Conservation (phyloP, 1,140 invertebrate species). For the Cotesia typhae region DNA sequence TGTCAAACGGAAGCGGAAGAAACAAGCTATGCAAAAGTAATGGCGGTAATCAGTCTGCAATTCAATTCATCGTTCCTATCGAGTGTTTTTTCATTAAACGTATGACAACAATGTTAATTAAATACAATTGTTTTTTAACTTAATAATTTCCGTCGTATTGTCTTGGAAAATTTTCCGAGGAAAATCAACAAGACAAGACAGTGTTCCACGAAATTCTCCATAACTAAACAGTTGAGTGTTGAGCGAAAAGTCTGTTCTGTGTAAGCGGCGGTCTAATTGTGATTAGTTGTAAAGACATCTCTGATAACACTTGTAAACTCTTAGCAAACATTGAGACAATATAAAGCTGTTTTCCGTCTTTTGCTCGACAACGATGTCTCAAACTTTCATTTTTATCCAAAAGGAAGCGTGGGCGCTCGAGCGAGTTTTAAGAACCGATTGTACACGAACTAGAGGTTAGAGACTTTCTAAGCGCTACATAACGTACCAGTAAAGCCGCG, state of each 20-base stretch:
- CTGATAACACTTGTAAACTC: too few species aligned
- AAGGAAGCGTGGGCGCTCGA: constrained; percentile 40
- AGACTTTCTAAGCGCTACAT: constrained; percentile 39
- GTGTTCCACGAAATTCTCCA: too few species aligned
- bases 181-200: too few species aligned
- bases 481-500: constrained; percentile 33
- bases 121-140: too few species aligned
- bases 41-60: background rate
- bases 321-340: background rate
- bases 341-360: constrained; percentile 12
- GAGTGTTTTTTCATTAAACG: too few species aligned
- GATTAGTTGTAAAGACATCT: too few species aligned
- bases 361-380: constrained; percentile 5
- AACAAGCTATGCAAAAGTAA: background rate
- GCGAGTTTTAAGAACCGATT: constrained; percentile 37
- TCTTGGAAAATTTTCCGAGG: too few species aligned
- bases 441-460: constrained; percentile 32
- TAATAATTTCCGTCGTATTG: too few species aligned
- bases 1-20: constrained; percentile 24
- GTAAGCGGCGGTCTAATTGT: too few species aligned
- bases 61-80: background rate
- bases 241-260: too few species aligned
- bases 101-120: too few species aligned
- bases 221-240: too few species aligned
- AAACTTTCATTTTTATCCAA: constrained; percentile 39